Evolutionary conservation across 2,113 vertebrate species (phyloP).

Genomic region (Plestiodon gilberti): DNA sequence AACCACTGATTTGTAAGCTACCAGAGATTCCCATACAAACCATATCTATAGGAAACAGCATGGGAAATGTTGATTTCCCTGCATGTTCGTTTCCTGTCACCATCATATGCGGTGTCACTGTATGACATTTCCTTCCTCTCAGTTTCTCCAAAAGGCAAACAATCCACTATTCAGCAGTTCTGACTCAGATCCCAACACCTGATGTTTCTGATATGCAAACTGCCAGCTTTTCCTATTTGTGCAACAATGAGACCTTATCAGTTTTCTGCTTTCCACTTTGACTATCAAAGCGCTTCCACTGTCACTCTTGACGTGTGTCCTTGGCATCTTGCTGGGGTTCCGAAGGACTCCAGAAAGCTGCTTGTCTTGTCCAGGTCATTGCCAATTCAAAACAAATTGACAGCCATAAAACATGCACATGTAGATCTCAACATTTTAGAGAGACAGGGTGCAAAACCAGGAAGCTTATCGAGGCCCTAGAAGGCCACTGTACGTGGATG

Average conservation of each 20-base stretch:
- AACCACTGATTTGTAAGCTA: constrained; percentile 35
- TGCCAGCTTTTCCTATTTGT: constrained; percentile 59
- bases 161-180: constrained; percentile 62
- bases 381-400: constrained; percentile 70
- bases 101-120: constrained; percentile 52
- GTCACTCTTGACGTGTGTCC: constrained; percentile 66
- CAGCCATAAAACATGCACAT: constrained; percentile 33
- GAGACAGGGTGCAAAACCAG: too few relatives aligned
- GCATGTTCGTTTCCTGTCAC: constrained; percentile 53
- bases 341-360: constrained; percentile 36
- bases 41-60: constrained; percentile 78
- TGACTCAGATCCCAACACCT: constrained; percentile 63
- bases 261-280: constrained; percentile 40
- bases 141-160: constrained; percentile 70
- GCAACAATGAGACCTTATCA: constrained; percentile 64
- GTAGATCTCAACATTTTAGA: not conserved
- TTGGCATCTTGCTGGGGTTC: constrained; percentile 58
- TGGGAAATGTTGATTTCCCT: constrained; percentile 68
- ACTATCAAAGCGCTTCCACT: constrained; percentile 54
- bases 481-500: too few relatives aligned
- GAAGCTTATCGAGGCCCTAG: too few relatives aligned
- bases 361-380: constrained; percentile 69
- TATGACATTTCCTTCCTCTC: constrained; percentile 78
- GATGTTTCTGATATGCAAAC: constrained; percentile 67
- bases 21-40: constrained; percentile 19